Evolutionary conservation across 2,888 invertebrate genomes (phyloP).

Genomic region (Drosophila niveifrons): DNA sequence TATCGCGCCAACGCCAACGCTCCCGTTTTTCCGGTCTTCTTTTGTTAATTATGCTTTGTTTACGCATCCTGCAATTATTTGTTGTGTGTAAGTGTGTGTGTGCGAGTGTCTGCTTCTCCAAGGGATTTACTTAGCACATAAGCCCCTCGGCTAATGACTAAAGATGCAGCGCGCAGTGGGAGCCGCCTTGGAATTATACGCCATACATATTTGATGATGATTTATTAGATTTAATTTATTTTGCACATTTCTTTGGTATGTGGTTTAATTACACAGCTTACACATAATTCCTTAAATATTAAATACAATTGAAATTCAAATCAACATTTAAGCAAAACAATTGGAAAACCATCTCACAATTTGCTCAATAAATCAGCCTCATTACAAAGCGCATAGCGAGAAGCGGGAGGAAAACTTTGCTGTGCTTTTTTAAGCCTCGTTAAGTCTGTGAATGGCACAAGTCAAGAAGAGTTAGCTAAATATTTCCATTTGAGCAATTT

Average conservation of each 20-base stretch:
- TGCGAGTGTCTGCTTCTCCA: constrained; percentile 17
- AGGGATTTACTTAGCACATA: constrained; percentile 25
- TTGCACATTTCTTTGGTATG: not conserved
- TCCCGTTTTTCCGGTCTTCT: constrained; percentile 38
- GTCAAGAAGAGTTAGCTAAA: constrained; percentile 54
- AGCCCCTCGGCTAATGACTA: constrained; percentile 31
- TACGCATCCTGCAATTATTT: constrained; percentile 59
- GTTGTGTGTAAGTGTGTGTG: constrained; percentile 25
- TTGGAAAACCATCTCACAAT: constrained; percentile 34
- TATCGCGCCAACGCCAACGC: constrained; percentile 35
- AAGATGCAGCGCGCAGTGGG: constrained; percentile 45
- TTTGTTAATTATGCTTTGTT: constrained; percentile 71
- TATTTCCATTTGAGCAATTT: constrained; percentile 68
- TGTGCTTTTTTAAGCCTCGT: constrained; percentile 28
- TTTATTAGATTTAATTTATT: constrained; percentile 35
- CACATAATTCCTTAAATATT: constrained; percentile 7
- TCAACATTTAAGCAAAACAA: constrained; percentile 53
- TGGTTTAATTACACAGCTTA: not conserved
- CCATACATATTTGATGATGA: constrained; percentile 34
- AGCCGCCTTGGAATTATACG: constrained; percentile 7
- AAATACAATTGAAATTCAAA: constrained; percentile 46
- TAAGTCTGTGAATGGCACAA: constrained; percentile 24
- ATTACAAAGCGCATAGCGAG: constrained; percentile 1
- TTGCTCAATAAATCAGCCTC: constrained; percentile 66
- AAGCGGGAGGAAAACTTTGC: not conserved